Percentiles rank a stretch among this genome's conserved stretches.
Evolutionary conservation across 1,140 invertebrate species (phyloP).

Genomic region (Drosophila pallidifrons): DNA sequence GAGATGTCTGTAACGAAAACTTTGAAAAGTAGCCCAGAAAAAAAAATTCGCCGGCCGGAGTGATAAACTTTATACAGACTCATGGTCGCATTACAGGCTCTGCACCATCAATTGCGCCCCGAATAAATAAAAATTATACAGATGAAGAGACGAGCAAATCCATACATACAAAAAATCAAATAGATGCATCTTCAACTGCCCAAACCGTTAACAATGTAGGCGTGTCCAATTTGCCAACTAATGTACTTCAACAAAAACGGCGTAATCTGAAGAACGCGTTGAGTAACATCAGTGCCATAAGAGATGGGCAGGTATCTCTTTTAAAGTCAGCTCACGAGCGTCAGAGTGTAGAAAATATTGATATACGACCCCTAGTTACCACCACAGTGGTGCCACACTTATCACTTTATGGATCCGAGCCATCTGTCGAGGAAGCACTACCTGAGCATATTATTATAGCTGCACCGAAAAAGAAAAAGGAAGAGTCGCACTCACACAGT

Average conservation of each 20-base stretch:
- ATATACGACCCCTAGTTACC: constrained; percentile 49
- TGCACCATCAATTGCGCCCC: constrained; percentile 21
- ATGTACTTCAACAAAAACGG: constrained; percentile 70
- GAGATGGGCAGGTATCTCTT: constrained; percentile 74
- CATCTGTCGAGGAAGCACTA: constrained; percentile 65
- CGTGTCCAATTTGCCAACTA: constrained; percentile 57
- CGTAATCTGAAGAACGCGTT: constrained; percentile 74
- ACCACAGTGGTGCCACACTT: constrained; percentile 66
- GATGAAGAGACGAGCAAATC: neutral
- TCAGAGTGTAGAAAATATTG: constrained; percentile 17
- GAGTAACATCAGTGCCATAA: constrained; percentile 72
- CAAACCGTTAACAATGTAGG: constrained; percentile 12
- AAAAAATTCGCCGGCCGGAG: constrained; percentile 64
- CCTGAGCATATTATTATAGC: constrained; percentile 80
- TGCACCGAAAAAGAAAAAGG: constrained; percentile 73
- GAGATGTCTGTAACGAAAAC: constrained; percentile 30
- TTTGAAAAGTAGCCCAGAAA: constrained; percentile 38
- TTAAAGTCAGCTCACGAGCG: constrained; percentile 64
- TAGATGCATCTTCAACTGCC: neutral
- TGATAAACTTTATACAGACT: constrained; percentile 73
- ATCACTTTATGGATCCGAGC: constrained; percentile 53
- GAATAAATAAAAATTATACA: constrained; percentile 9
- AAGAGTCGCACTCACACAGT: constrained; percentile 26
- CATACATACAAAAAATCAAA: constrained; percentile 2
- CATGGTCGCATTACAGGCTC: constrained; percentile 69